phyloP scores from a whole-genome alignment of 2,113 vertebrate species.

The Pygathrix nemaeus region DNA sequence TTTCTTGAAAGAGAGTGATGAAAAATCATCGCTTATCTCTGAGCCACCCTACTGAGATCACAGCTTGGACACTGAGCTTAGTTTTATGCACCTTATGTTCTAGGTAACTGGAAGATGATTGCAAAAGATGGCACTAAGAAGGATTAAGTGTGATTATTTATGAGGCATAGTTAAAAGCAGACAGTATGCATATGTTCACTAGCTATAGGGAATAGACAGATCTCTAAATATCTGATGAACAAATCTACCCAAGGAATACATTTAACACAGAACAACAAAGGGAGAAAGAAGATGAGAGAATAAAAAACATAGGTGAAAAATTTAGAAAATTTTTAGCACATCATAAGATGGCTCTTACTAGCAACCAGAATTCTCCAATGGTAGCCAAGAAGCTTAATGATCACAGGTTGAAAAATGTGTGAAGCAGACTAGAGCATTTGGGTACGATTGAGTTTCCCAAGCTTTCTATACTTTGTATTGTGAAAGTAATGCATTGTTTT shows the following conservation, averaged over 20 bases:
- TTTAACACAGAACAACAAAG: constrained; percentile 32
- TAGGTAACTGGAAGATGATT: constrained; percentile 73
- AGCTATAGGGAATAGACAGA: constrained; percentile 56
- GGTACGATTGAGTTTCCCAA: not conserved
- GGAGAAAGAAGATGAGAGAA: constrained; percentile 28
- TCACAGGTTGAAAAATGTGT: not conserved
- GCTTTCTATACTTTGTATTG: not conserved
- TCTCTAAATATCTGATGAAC: constrained; percentile 58
- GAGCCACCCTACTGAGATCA: constrained; percentile 60
- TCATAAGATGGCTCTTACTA: not conserved
- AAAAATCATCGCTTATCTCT: constrained; percentile 52
- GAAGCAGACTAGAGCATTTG: not conserved
- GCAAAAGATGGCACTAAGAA: constrained; percentile 68
- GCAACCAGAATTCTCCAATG: constrained; percentile 23
- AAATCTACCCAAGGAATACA: constrained; percentile 44
- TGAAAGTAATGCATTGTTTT: constrained; percentile 10
- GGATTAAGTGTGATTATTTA: constrained; percentile 74
- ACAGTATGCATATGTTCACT: constrained; percentile 67
- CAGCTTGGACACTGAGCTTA: constrained; percentile 69
- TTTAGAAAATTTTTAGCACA: constrained; percentile 20
- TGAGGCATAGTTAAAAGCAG: constrained; percentile 70
- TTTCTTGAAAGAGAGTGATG: constrained; percentile 65
- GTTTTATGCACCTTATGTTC: constrained; percentile 76
- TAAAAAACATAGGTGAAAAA: not conserved
- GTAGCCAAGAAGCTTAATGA: not conserved